Percentiles rank a stretch among this genome's conserved stretches.
Conservation (phyloP, 2,888 invertebrate species). For the Pandemis cinnamomeana region DNA sequence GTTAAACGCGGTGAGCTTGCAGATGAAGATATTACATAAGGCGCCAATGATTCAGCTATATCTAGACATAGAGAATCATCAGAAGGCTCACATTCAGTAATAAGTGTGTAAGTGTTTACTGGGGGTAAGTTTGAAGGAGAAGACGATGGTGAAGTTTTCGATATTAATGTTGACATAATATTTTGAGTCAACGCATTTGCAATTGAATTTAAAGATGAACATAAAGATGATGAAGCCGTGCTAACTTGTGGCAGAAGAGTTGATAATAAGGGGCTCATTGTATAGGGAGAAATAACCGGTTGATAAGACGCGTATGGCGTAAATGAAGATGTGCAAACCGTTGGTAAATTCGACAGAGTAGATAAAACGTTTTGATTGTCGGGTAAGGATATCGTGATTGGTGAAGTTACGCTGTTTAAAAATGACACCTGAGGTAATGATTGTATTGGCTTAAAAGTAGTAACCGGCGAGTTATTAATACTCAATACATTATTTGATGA, state of each 20-base stretch:
- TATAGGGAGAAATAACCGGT: slow-evolving; percentile 2
- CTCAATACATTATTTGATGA: neutral
- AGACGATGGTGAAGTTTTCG: slow-evolving; percentile 11
- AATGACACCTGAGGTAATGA: slow-evolving; percentile 27
- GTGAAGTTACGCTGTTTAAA: slow-evolving; percentile 22
- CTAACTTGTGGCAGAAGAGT: slow-evolving; percentile 10
- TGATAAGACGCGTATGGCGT: slow-evolving; percentile 7
- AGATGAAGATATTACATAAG: slow-evolving; percentile 5
- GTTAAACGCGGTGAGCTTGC: neutral
- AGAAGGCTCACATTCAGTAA: neutral
- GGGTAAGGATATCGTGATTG: slow-evolving; percentile 2
- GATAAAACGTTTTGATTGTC: neutral
- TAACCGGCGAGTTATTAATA: neutral
- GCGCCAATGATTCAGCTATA: slow-evolving; percentile 11
- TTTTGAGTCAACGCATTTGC: slow-evolving; percentile 26
- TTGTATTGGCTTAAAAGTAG: slow-evolving; percentile 14
- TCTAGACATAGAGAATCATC: slow-evolving; percentile 16
- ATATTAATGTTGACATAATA: slow-evolving; percentile 23
- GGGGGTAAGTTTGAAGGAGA: slow-evolving; percentile 13
- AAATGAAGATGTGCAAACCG: slow-evolving; percentile 10
- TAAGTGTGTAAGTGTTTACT: slow-evolving; percentile 18
- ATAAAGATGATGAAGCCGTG: neutral
- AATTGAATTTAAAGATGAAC: slow-evolving; percentile 20
- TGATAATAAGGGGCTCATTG: slow-evolving; percentile 5
- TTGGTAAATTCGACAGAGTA: slow-evolving; percentile 27